Evolutionary conservation across 2,888 invertebrate species (phyloP), one percentile per base, ranked within the genome.

Genomic region (Chrysolina americana): DNA sequence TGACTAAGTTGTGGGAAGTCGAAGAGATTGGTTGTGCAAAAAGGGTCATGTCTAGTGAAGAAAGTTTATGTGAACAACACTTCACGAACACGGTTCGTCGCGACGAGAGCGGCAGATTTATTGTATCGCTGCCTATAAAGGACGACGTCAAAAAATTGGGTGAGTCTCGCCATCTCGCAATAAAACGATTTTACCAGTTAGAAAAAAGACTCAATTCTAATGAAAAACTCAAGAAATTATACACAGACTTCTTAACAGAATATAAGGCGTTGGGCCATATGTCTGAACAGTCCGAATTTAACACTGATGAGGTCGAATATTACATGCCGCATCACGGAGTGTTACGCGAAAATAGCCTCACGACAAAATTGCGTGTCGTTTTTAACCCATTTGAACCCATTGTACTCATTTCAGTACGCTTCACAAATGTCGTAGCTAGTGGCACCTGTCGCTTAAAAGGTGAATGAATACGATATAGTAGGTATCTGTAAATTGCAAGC

Each of bases 141-240:
- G 69, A 62, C 13, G 11, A 17, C 41, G 19, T 56, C 9, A 17
- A 13, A 19, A 70, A 70, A 62, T 56, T 70, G 17, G 69, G 62
- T 8, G 47, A 70, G 1, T 70, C 62, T n/a, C 63, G 62, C 17
- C 47, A 70, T 56, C 23, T 41, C 9, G 69, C 69, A 44, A 62
- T 47, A 4, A 70, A 41, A 36, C 69, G 69, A 13, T 70, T 70
- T 44, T 44, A 23, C 15, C 47, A 44, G 15, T 48, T 70, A 19
- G 69, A 70, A 56, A 47, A 28, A 62, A 62, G 47, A 47, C 28
- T 70, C 1, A 8, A 47, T 11, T 47, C 47, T 11, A 47, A 47
- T 15, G 11, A 13, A 47, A 47, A 15, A 3, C 47, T 47, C 3
- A 11, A 8, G 10, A 13, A 8, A 13, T 47, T 47, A 47, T 47